Base-by-base conservation (phyloP, 2,888 invertebrate genomes). In the Synergus umbraculus region DNA sequence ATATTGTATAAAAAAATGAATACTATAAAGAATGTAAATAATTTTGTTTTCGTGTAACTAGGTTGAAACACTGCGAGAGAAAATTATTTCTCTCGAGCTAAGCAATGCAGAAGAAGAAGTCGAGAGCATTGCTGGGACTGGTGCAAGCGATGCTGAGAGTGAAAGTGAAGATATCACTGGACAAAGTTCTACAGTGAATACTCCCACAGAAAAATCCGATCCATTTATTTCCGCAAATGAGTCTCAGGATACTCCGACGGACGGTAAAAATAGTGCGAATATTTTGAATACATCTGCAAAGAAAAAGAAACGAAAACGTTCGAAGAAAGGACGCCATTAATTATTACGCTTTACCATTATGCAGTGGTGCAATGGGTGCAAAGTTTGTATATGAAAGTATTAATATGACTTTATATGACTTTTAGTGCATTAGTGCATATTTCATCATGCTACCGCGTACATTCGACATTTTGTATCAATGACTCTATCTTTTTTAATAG, bases 41-140 rank as follows among this genome's bases (percentile, higher is more conserved):
- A 15, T n/a, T 76, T 22, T 58, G 1, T 76, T 76, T 37, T 22
- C 4, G 15, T 29, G 78, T 79, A 82, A 85, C 78, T 92, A 96
- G 97, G 97, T 97, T 92, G 97, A 97, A 94, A 97, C 97, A 83
- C 96, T 97, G 84, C 96, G 96, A 93, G 97, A 97, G 93, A 97
- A 97, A 93, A 97, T 97, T 88, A 97, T 97, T 93, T 97, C 97
- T 80, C 93, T 97, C 92, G 97, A 97, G 93, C 93, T 97, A 91
- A 96, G 96, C 83, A 95, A 94, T 87, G 94, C 94, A 81, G 94
- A 94, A 87, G 94, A 94, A 41, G 94, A 94, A 80, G 93, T 94
- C 60, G 92, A 92, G 83, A 91, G 89, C 80, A 86, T 87, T 46
- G 87, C 88, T 43, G 92, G 87, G 22, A 89, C 87, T n/a, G 92